These are phyloP conservation scores for Mimachlamys varia DNA, from an alignment of 2,888 invertebrate species.

Conservation along the genomic window DNA sequence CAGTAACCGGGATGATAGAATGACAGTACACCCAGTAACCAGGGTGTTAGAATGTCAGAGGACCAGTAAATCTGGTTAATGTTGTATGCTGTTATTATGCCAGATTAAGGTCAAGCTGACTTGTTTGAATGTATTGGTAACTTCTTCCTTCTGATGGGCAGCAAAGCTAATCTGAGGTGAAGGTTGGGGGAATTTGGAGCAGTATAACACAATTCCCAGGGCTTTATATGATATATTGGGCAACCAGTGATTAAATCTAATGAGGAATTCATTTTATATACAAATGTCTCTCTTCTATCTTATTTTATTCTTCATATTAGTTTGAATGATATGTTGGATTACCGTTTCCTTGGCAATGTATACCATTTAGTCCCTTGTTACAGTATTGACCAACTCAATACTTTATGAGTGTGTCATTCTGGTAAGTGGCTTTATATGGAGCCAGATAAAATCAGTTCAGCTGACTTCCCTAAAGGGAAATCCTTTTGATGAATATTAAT, in stretches of 20 bases:
- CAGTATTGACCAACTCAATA: background rate
- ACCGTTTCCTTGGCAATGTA: background rate
- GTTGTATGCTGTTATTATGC: too few species aligned
- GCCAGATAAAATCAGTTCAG: conserved; percentile 18
- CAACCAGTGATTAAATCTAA: background rate
- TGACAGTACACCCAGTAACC: too few species aligned
- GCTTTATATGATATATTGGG: too few species aligned
- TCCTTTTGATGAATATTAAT: conserved; percentile 16
- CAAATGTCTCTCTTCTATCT: background rate
- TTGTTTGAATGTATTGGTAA: too few species aligned
- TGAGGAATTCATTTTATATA: too few species aligned
- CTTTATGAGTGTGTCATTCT: conserved; percentile 1
- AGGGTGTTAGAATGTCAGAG: too few species aligned
- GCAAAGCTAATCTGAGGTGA: background rate
- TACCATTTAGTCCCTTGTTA: background rate
- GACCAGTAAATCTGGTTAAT: too few species aligned
- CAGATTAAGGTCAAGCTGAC: too few species aligned
- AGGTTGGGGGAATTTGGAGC: background rate
- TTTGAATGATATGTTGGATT: background rate
- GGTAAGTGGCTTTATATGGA: background rate
- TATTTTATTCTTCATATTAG: background rate
- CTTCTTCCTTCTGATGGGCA: too few species aligned
- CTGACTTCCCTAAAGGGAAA: conserved; percentile 23
- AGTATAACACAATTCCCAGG: background rate
- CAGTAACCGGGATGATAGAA: too few species aligned